These are phyloP conservation scores for Salminus brasiliensis DNA, from an alignment of 2,113 vertebrate species.

Conservation along the genomic window DNA sequence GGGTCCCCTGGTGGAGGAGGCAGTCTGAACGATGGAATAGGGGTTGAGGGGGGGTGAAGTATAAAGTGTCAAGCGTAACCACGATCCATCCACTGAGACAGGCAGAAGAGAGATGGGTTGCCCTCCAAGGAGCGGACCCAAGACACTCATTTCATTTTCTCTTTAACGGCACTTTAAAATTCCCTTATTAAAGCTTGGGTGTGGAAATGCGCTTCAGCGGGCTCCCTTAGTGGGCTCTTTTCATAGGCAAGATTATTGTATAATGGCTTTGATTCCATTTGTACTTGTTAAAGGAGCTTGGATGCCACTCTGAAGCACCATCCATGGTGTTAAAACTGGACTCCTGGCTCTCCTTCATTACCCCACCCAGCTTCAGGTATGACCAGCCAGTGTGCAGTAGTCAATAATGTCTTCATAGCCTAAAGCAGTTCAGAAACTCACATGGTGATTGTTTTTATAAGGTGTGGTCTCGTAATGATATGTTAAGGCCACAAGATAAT, in stretches of 20 bases:
- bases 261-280: slow-evolving; percentile 11
- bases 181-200: slow-evolving; percentile 50
- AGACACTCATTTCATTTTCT: slow-evolving; percentile 60
- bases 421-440: no score
- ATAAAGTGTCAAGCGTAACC: not conserved
- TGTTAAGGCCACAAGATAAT: no score
- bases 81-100: slow-evolving; percentile 6
- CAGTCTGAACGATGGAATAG: slow-evolving; percentile 48
- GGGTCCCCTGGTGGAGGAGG: slow-evolving; percentile 58
- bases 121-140: slow-evolving; percentile 31
- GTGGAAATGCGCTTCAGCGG: slow-evolving; percentile 21
- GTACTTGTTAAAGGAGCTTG: slow-evolving; percentile 23
- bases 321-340: not conserved
- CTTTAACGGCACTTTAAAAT: slow-evolving; percentile 56
- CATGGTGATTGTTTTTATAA: no score
- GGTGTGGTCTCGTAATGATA: no score
- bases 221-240: slow-evolving; percentile 8
- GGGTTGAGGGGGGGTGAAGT: not conserved
- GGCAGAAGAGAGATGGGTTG: slow-evolving; percentile 11
- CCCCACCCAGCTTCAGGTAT: not conserved
- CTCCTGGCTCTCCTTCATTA: not conserved
- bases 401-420: no score
- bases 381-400: not conserved
- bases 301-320: not conserved
- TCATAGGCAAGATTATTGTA: slow-evolving; percentile 11